These are phyloP conservation scores for Peromyscus polionotus DNA, from an alignment of 2,113 vertebrate species.

Conservation along the genomic window DNA sequence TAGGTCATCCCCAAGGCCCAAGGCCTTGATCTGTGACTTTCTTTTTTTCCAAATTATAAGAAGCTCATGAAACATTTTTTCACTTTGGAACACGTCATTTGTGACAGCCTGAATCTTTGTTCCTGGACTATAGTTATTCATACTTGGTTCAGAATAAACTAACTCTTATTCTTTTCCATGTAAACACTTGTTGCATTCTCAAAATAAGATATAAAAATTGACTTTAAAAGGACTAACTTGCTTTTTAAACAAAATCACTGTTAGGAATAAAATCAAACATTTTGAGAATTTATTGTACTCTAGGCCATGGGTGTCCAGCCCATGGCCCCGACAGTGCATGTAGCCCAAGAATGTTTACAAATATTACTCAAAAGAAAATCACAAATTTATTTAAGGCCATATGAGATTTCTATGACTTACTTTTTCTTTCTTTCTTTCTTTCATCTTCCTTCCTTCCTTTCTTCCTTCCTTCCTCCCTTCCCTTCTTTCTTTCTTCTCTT, in stretches of 20 bases:
- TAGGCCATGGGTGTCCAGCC: neutral
- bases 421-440: neutral
- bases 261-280: neutral
- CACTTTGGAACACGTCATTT: neutral
- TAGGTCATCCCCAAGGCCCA: too few species aligned
- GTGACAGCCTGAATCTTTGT: neutral
- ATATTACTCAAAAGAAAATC: neutral
- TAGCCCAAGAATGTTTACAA: neutral
- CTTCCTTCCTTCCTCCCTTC: neutral
- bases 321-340: neutral
- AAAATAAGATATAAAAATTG: neutral
- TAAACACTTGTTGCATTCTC: neutral
- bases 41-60: neutral
- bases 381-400: neutral
- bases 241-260: neutral
- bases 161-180: neutral
- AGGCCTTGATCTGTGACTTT: neutral
- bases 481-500: neutral
- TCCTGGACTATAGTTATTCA: neutral
- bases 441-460: neutral
- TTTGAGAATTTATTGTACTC: neutral
- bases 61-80: neutral
- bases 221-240: neutral
- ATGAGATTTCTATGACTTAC: neutral
- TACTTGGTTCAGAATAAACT: neutral